Conservation (phyloP, 2,113 vertebrate genomes). For the Myotis brandtii region DNA sequence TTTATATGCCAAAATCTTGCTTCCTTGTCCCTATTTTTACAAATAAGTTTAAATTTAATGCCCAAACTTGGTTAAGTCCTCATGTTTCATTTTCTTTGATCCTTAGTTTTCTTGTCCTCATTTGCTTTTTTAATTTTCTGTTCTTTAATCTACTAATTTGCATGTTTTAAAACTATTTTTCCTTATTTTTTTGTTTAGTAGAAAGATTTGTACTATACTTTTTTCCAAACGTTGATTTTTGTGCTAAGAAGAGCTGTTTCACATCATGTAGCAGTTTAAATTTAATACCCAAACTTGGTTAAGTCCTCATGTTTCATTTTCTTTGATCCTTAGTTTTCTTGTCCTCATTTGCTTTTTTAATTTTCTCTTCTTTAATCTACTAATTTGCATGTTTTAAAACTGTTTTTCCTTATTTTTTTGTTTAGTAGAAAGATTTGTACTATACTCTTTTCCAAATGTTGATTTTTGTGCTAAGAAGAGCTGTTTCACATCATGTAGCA, state of each 20-base stretch:
- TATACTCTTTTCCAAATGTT: slow-evolving; percentile 1
- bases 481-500: neutral
- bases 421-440: slow-evolving; percentile 19
- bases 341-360: neutral
- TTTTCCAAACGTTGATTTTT: slow-evolving; percentile 34
- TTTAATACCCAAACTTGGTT: neutral
- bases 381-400: slow-evolving; percentile 21
- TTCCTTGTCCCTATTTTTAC: neutral
- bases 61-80: neutral
- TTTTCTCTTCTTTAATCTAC: neutral
- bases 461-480: slow-evolving; percentile 32
- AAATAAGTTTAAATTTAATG: slow-evolving; percentile 32
- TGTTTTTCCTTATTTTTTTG: neutral
- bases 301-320: neutral
- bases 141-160: slow-evolving; percentile 31
- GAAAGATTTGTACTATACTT: neutral
- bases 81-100: neutral
- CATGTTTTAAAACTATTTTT: slow-evolving; percentile 1
- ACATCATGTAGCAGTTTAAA: neutral
- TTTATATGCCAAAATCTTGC: neutral
- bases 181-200: neutral
- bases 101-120: neutral
- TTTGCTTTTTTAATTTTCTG: neutral
- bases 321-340: neutral
- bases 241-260: slow-evolving; percentile 23